A percentile compares a stretch with the other conserved stretches of the same genome.
These are phyloP conservation scores for Cisticola juncidis DNA, from an alignment of 2,113 vertebrate genomes.

Conservation along the genomic window DNA sequence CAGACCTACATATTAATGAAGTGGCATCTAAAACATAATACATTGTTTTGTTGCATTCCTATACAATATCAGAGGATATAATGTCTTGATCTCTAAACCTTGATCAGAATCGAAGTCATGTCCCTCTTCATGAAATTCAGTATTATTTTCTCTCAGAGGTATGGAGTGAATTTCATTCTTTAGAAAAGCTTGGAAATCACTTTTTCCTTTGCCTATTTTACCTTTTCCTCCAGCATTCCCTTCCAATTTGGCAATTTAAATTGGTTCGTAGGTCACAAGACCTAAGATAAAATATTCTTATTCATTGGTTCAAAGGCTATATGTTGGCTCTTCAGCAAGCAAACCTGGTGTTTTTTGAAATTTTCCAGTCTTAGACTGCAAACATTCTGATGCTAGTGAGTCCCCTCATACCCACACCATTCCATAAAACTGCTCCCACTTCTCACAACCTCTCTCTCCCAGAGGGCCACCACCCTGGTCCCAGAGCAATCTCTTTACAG, in stretches of 20 bases:
- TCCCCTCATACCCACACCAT: accelerated
- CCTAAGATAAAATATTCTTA: background rate
- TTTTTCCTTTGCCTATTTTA: background rate
- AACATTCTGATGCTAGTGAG: accelerated
- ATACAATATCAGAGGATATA: background rate
- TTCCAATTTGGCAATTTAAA: background rate
- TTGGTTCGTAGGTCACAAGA: background rate
- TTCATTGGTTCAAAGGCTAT: background rate
- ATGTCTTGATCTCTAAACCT: background rate
- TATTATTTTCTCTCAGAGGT: background rate
- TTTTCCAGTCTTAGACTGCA: background rate
- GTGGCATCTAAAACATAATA: background rate
- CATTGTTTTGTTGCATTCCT: background rate
- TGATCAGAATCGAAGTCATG: background rate
- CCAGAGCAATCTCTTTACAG: background rate
- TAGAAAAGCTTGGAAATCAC: background rate
- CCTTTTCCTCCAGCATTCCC: background rate
- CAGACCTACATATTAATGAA: background rate
- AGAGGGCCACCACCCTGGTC: background rate
- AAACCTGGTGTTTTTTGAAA: background rate
- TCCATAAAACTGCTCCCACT: background rate
- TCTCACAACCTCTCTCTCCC: background rate
- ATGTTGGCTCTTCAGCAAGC: background rate
- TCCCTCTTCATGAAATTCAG: background rate
- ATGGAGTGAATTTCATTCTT: background rate